phyloP scores from a whole-genome alignment of 2,113 vertebrate genomes.

The Myocastor coypus region DNA sequence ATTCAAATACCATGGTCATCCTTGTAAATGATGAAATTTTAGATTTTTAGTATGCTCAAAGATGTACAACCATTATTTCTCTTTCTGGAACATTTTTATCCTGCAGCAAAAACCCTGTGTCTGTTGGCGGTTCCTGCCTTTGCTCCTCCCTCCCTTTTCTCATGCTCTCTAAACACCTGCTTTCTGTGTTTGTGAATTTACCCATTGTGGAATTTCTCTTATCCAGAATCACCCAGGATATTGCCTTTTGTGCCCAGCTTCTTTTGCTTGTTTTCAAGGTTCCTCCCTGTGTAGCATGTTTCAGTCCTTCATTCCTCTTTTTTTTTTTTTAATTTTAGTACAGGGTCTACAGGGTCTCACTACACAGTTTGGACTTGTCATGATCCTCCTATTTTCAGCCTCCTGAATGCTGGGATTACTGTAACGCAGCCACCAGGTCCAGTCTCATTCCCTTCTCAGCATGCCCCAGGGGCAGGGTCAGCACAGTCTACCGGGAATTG shows the following conservation, averaged over 20 bases:
- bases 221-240: background rate
- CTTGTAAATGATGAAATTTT: background rate
- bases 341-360: no score
- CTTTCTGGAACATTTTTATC: background rate
- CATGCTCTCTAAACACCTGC: background rate
- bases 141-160: background rate
- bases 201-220: background rate
- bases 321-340: no score
- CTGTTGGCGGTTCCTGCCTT: background rate
- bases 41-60: background rate
- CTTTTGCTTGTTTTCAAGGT: background rate
- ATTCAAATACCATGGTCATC: conserved; percentile 6
- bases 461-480: no score
- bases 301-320: background rate
- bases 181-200: conserved; percentile 4
- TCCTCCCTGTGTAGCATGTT: background rate
- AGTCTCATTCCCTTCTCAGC: no score
- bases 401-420: no score
- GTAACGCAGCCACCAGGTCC: no score
- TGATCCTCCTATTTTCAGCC: no score
- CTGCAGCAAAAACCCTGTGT: background rate
- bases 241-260: background rate
- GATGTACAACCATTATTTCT: background rate
- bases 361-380: no score
- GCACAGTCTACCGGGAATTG: no score